These are phyloP conservation scores for Sesamia nonagrioides DNA, from an alignment of 1,140 invertebrate species.

Conservation along the genomic window DNA sequence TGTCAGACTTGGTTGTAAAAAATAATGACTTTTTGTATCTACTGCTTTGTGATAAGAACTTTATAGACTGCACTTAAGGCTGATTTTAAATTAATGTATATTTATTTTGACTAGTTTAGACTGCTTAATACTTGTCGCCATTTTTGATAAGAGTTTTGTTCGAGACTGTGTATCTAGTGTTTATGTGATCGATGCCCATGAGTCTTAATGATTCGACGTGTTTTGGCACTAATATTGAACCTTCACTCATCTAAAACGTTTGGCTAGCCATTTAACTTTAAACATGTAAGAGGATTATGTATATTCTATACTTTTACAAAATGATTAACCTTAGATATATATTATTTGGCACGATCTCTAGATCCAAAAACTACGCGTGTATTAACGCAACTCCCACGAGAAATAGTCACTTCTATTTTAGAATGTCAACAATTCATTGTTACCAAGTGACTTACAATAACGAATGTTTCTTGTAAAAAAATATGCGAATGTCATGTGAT, in stretches of 20 bases:
- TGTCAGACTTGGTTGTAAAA: too few species aligned
- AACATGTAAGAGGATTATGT: conserved; percentile 8
- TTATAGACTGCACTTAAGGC: too few species aligned
- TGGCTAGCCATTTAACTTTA: neutral
- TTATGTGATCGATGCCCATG: too few species aligned
- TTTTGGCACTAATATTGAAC: neutral
- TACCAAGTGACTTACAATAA: neutral
- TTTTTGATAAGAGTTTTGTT: too few species aligned
- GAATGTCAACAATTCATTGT: conserved; percentile 28
- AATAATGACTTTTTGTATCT: too few species aligned
- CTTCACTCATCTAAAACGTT: neutral
- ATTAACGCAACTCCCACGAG: conserved; percentile 29
- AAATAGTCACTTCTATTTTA: conserved; percentile 15
- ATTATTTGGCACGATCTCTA: conserved; percentile 48
- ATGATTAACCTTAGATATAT: conserved; percentile 22
- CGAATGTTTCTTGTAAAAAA: conserved; percentile 18
- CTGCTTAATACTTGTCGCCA: too few species aligned
- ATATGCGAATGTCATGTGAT: conserved; percentile 14
- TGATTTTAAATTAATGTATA: too few species aligned
- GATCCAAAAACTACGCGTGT: conserved; percentile 25
- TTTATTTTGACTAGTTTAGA: too few species aligned
- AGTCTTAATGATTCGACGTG: neutral
- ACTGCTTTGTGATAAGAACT: too few species aligned
- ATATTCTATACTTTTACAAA: too few species aligned
- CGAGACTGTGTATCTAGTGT: too few species aligned